These are phyloP conservation scores for Hydropsyche betteni DNA, from an alignment of 2,888 invertebrate species.

Conservation along the genomic window DNA sequence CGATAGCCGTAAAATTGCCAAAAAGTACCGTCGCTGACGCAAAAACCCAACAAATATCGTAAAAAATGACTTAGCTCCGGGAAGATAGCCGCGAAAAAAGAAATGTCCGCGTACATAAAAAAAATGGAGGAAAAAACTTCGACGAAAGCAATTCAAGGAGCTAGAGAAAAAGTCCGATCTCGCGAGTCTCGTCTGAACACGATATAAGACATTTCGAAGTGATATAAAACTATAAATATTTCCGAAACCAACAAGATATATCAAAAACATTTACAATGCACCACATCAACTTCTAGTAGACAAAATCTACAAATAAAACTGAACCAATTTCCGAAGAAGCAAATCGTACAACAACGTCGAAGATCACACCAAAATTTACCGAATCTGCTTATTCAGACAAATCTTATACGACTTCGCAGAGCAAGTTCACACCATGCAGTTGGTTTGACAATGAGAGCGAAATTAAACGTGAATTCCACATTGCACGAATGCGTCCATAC, in stretches of 20 bases:
- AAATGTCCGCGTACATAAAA: slow-evolving; percentile 30
- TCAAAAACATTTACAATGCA: too few relatives aligned
- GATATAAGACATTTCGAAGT: slow-evolving; percentile 29
- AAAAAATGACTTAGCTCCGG: slow-evolving; percentile 46
- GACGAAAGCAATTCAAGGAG: slow-evolving; percentile 27
- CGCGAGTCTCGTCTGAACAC: neutral
- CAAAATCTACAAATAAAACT: too few relatives aligned
- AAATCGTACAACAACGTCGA: too few relatives aligned
- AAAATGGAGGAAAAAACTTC: slow-evolving; percentile 15
- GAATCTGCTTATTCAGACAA: too few relatives aligned
- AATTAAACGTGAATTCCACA: neutral
- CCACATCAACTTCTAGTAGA: neutral
- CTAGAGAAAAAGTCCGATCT: slow-evolving; percentile 9
- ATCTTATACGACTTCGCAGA: too few relatives aligned
- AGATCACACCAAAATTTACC: too few relatives aligned
- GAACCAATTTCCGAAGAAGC: too few relatives aligned
- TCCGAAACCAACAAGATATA: slow-evolving; percentile 5
- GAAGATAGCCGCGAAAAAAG: slow-evolving; percentile 26
- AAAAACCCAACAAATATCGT: slow-evolving; percentile 47
- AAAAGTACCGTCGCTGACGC: slow-evolving; percentile 34
- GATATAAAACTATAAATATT: slow-evolving; percentile 51
- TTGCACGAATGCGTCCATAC: slow-evolving; percentile 3
- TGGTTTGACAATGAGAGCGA: neutral
- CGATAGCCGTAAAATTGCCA: slow-evolving; percentile 44
- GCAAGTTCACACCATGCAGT: too few relatives aligned